A percentile compares a stretch with the other conserved stretches of the same genome.
phyloP scores from a whole-genome alignment of 2,888 invertebrate species.

The Meteorus cinctellus region DNA sequence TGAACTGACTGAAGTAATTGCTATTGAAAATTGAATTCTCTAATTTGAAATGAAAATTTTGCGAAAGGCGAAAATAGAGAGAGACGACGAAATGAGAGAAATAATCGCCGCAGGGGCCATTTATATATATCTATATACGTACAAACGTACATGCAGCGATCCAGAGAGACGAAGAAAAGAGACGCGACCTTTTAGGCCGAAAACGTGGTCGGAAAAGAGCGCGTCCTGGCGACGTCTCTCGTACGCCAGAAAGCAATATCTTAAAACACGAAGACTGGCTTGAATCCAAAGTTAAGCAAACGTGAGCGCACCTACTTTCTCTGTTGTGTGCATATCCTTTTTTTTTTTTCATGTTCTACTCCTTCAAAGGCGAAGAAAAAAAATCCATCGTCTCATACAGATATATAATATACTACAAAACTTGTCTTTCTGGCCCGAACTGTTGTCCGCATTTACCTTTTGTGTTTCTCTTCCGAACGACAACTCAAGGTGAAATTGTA shows the following conservation, averaged over 20 bases:
- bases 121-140: conserved; percentile 16
- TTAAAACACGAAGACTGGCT: conserved; percentile 67
- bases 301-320: conserved; percentile 39
- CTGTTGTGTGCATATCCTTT: conserved; percentile 30
- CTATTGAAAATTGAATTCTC: conserved; percentile 34
- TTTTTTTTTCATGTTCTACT: conserved; percentile 16
- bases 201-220: conserved; percentile 26
- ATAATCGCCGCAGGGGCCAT: conserved; percentile 2
- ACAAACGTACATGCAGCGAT: background rate
- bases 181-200: conserved; percentile 30
- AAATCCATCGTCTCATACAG: conserved; percentile 1
- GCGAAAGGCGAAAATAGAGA: background rate
- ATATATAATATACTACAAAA: conserved; percentile 1
- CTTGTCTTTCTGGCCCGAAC: conserved; percentile 33
- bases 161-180: background rate
- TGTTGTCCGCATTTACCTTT: conserved; percentile 13
- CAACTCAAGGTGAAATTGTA: conserved; percentile 22
- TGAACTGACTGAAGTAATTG: conserved; percentile 16
- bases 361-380: background rate
- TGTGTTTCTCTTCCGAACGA: background rate
- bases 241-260: conserved; percentile 66
- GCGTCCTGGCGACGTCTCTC: conserved; percentile 40
- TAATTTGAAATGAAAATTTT: conserved; percentile 12
- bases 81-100: background rate
- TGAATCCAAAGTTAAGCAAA: conserved; percentile 60